Base-by-base conservation (phyloP, 1,140 invertebrate genomes). In the Aphelenchoides avenae region DNA sequence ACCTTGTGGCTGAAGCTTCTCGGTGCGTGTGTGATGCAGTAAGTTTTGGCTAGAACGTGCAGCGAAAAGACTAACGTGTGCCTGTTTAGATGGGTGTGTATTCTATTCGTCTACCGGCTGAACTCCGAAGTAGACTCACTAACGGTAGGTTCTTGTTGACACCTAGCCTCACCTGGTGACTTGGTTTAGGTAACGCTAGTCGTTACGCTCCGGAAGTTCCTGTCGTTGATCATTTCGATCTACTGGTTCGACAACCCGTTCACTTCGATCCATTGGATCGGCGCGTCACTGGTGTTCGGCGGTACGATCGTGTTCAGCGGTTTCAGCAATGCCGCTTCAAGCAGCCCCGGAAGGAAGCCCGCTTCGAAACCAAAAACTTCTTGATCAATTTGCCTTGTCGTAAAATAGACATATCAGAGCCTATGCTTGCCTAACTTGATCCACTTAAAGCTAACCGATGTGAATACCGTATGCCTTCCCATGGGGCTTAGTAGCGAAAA, bases 171-270 rank as follows among this genome's bases (percentile, higher is more conserved):
- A 54, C 3, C 18, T 52, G 27, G 3, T 52, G 26, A 7, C 27
- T 50, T 42, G 22, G 15, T 27, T 44, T 44, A 9, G 20, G 15
- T 15, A 9, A 20, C 51, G 42, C 29, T 26, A 53, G 89, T 97
- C 2, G 86, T 97, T 11, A 98, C 94, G 1, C 77, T 97, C 42
- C 81, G 94, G 30, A 98, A 98, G 79, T 98, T 98, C 76, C 81
- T 90, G 5, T 94, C 91, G 7, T 80, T 98, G 37, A 78, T 98
- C 15, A 87, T 98, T 75, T 97, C 93, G 1, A 94, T 98, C 68
- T 71, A 90, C 33, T 97, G 94, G 76, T 98, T 98, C 77, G 81
- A 86, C 58, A 97, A 98, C 82, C 85, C 87, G 2, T 98, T 98
- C 74, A 96, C 91, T 0, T 3, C 86, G 0, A 83, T 83, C 41